Evolutionary conservation across 1,140 invertebrate genomes (phyloP).

Genomic region (Calosoma granatense): DNA sequence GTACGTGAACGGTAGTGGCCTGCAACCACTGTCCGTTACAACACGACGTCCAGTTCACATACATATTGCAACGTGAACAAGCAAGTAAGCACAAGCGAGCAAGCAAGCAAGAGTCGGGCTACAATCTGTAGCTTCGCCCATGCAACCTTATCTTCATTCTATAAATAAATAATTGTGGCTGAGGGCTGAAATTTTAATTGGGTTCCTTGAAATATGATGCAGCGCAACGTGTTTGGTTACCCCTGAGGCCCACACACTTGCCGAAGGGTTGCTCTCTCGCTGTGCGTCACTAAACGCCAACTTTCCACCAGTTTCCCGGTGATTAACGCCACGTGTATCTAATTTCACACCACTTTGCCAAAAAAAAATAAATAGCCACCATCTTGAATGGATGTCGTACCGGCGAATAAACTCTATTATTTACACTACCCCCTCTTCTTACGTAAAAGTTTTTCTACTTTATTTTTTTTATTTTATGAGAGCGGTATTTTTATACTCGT

Average conservation of each 20-base stretch:
- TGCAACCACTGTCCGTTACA: neutral
- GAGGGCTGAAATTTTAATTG: conserved; percentile 5
- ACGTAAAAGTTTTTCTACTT: too few species aligned
- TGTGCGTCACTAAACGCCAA: conserved; percentile 1
- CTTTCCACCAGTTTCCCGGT: neutral
- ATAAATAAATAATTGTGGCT: conserved; percentile 8
- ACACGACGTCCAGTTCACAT: too few species aligned
- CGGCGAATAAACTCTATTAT: too few species aligned
- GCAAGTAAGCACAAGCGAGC: too few species aligned
- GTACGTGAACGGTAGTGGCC: neutral
- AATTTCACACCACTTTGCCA: neutral
- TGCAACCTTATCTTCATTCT: conserved; percentile 3
- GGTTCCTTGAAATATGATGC: conserved; percentile 3
- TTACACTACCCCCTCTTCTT: too few species aligned
- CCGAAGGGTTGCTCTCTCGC: neutral
- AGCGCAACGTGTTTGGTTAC: conserved; percentile 5
- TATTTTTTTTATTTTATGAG: neutral
- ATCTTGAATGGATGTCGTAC: neutral
- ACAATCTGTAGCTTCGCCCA: neutral
- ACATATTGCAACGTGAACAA: too few species aligned
- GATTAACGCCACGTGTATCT: conserved; percentile 8
- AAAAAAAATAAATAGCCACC: conserved; percentile 1
- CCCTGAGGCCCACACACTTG: neutral
- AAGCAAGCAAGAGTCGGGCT: neutral
- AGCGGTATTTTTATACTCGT: neutral